Evolutionary conservation across 2,113 vertebrate species (phyloP).

Genomic region (Geococcyx californianus): DNA sequence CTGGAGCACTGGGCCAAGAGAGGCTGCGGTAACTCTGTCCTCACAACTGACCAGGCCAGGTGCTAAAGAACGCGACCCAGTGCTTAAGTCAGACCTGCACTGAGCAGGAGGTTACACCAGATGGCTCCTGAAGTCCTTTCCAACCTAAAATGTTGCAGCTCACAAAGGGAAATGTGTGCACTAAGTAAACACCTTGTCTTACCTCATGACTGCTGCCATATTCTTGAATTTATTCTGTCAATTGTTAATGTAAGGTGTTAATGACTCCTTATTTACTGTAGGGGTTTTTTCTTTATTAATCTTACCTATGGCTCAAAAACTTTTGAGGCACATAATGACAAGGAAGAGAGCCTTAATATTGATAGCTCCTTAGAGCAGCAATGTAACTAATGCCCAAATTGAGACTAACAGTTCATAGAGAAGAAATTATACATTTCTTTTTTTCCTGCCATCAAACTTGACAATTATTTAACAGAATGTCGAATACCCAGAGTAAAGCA

Average conservation of each 20-base stretch:
- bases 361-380: background rate
- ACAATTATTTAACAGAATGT: background rate
- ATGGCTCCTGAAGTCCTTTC: background rate
- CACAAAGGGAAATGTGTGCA: background rate
- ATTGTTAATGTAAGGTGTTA: background rate
- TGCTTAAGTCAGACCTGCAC: background rate
- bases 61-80: fast-evolving
- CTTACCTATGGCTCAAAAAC: background rate
- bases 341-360: background rate
- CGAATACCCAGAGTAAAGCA: background rate
- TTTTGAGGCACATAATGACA: background rate
- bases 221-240: background rate
- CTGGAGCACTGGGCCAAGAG: too few species aligned
- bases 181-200: background rate
- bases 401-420: background rate
- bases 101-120: background rate
- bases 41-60: background rate
- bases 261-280: background rate
- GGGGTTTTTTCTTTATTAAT: background rate
- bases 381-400: background rate
- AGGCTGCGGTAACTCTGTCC: background rate
- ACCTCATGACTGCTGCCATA: background rate
- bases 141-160: background rate
- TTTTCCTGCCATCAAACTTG: background rate
- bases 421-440: background rate